A percentile compares a stretch with the other conserved stretches of the same genome.
Evolutionary conservation across 1,140 invertebrate species (phyloP).

Genomic region (Ptiloglossa arizonensis): DNA sequence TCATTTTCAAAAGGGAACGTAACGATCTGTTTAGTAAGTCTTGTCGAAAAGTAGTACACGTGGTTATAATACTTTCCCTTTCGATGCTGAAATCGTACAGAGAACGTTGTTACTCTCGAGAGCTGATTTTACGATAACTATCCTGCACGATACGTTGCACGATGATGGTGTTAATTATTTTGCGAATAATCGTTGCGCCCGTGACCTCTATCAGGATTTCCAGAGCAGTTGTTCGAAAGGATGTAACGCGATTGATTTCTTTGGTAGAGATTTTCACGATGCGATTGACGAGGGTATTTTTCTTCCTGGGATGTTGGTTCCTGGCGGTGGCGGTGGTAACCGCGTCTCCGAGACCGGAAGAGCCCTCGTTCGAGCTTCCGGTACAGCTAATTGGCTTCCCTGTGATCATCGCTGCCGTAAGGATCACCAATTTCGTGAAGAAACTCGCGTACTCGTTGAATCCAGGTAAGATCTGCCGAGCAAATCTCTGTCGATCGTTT

Average conservation of each 20-base stretch:
- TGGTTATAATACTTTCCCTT: no score
- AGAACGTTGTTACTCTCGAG: no score
- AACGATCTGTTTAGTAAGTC: no score
- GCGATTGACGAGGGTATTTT: conserved; percentile 57
- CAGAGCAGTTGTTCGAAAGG: neutral
- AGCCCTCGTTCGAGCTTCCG: conserved; percentile 88
- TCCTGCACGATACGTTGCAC: no score
- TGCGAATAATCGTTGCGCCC: no score
- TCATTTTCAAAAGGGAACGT: no score
- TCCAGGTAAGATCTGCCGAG: conserved; percentile 85
- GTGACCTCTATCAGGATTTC: no score
- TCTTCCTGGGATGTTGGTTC: conserved; percentile 65
- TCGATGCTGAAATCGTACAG: no score
- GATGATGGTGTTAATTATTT: no score
- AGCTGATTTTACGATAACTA: no score
- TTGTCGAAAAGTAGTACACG: no score
- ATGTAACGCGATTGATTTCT: conserved; percentile 14
- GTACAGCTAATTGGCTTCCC: conserved; percentile 92
- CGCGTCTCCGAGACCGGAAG: conserved; percentile 79
- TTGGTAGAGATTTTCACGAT: conserved; percentile 59
- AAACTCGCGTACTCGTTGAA: conserved; percentile 91
- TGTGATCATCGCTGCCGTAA: conserved; percentile 90
- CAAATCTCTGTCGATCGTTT: neutral
- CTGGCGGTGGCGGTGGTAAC: conserved; percentile 70
- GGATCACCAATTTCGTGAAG: conserved; percentile 91